Evolutionary conservation across 2,113 vertebrate species (phyloP).

Genomic region (Hippocampus mohnikei): DNA sequence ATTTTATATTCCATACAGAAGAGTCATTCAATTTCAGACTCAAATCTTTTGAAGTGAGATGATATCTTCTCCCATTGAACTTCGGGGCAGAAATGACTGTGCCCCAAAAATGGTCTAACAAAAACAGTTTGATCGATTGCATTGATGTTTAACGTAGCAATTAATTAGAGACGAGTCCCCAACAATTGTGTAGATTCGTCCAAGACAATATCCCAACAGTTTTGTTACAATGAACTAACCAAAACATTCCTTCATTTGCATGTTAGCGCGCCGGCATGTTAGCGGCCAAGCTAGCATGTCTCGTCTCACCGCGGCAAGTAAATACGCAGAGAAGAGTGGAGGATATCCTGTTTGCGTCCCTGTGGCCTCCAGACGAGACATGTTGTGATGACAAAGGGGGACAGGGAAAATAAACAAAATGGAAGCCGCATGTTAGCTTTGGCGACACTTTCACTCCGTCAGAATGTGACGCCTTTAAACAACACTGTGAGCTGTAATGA

Average conservation of each 20-base stretch:
- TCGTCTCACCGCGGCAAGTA: constrained; percentile 3
- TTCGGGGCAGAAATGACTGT: not conserved
- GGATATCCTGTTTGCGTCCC: constrained; percentile 14
- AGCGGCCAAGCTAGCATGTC: not conserved
- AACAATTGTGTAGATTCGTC: not conserved
- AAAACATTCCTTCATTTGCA: not conserved
- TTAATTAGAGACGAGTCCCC: too few species aligned
- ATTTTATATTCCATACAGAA: too few species aligned
- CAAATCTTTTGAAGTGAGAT: too few species aligned
- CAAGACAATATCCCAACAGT: not conserved
- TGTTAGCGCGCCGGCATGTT: not conserved
- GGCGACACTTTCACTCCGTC: constrained; percentile 3
- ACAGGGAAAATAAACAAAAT: constrained; percentile 12
- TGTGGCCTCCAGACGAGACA: not conserved
- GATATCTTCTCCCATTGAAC: too few species aligned
- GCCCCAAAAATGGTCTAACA: not conserved
- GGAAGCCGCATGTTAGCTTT: constrained; percentile 28
- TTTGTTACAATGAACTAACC: not conserved
- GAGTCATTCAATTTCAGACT: too few species aligned
- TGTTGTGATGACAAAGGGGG: constrained; percentile 14
- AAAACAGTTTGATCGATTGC: not conserved
- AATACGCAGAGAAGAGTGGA: constrained; percentile 2
- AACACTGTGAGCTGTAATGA: not conserved
- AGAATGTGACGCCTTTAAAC: not conserved
- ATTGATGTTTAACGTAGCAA: too few species aligned